phyloP scores from a whole-genome alignment of 2,797 vertebrate genomes.

The Paratrypauchen microcephalus region DNA sequence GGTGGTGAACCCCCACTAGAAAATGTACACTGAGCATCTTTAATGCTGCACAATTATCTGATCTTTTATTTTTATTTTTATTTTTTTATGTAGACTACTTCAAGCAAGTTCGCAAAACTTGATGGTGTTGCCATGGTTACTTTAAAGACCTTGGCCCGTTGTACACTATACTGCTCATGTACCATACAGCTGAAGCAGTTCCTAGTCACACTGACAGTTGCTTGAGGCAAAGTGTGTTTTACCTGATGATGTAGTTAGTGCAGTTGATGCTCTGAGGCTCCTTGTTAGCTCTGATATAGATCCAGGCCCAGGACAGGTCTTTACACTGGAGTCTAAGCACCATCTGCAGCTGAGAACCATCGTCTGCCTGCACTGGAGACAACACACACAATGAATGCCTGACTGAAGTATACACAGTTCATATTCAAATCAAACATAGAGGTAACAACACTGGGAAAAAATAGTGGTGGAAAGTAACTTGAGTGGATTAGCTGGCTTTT shows the following conservation, averaged over 20 bases:
- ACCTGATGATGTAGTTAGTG: conserved; percentile 81
- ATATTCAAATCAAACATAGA: not conserved
- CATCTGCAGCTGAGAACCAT: conserved; percentile 59
- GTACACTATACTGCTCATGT: not conserved
- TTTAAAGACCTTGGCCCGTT: not conserved
- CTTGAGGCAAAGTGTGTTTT: conserved; percentile 9
- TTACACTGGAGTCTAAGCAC: conserved; percentile 76
- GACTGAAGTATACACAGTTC: not conserved
- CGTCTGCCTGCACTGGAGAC: conserved; percentile 65
- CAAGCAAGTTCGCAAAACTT: not conserved
- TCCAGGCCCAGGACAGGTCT: conserved; percentile 78
- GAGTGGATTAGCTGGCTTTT: not conserved
- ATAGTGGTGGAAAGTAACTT: not conserved
- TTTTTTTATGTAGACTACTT: not conserved
- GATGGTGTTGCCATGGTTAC: too few relatives aligned
- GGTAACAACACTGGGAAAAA: not conserved
- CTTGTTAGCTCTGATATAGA: conserved; percentile 59
- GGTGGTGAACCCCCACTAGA: too few relatives aligned
- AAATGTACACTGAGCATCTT: too few relatives aligned
- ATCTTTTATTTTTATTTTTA: too few relatives aligned
- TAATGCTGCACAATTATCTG: not conserved
- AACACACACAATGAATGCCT: not conserved
- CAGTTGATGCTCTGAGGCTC: conserved; percentile 66
- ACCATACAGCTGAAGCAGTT: not conserved
- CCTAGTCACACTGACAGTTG: not conserved